A percentile compares a stretch with the other conserved stretches of the same genome.
These are phyloP conservation scores for Oncorhynchus gorbuscha DNA, from an alignment of 2,113 vertebrate species.

Conservation along the genomic window DNA sequence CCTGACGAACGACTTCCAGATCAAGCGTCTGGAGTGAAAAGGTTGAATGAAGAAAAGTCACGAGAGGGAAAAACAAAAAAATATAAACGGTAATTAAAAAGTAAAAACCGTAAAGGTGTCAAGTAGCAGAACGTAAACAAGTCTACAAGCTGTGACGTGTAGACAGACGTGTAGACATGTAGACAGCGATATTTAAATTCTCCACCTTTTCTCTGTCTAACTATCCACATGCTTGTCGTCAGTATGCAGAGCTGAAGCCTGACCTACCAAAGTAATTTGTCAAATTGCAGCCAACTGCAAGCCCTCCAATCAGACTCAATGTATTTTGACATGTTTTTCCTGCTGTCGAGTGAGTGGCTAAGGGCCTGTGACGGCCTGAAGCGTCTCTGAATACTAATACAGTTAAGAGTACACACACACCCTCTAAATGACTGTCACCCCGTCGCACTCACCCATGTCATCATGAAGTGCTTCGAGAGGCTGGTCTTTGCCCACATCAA, in stretches of 20 bases:
- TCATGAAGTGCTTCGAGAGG: too few relatives aligned
- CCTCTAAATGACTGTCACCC: constrained; percentile 43
- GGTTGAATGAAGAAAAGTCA: too few relatives aligned
- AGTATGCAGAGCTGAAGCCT: constrained; percentile 62
- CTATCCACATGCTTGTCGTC: constrained; percentile 43
- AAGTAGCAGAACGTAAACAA: too few relatives aligned
- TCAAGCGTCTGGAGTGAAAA: too few relatives aligned
- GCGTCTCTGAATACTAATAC: constrained; percentile 74
- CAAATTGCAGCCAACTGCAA: constrained; percentile 71
- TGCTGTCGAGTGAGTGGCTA: constrained; percentile 54
- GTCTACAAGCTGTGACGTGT: too few relatives aligned
- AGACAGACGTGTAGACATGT: too few relatives aligned
- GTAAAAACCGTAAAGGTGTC: too few relatives aligned
- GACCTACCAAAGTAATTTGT: constrained; percentile 79
- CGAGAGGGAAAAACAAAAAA: too few relatives aligned
- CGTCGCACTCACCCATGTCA: neutral
- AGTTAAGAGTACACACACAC: constrained; percentile 39
- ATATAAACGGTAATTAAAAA: too few relatives aligned
- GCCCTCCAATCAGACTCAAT: constrained; percentile 66
- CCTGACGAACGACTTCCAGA: too few relatives aligned
- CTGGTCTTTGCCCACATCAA: too few relatives aligned
- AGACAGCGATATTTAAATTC: too few relatives aligned
- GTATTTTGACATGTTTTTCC: constrained; percentile 78
- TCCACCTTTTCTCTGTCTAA: constrained; percentile 10
- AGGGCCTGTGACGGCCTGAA: constrained; percentile 66